Evolutionary conservation across 2,888 invertebrate species (phyloP).

Genomic region (Papilio elwesi): DNA sequence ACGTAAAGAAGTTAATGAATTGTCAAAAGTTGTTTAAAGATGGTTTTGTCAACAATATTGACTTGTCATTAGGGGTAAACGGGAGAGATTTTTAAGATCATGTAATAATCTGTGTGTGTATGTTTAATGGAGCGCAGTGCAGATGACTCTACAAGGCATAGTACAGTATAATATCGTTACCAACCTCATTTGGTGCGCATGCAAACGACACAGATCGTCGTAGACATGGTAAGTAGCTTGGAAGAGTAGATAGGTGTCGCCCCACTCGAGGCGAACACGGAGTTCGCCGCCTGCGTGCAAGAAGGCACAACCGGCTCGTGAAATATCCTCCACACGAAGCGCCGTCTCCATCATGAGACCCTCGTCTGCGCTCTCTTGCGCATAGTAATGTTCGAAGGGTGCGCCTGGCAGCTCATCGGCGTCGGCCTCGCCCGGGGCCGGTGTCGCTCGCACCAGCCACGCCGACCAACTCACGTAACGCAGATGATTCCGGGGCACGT

Average conservation of each 20-base stretch:
- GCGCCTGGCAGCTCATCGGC: slow-evolving; percentile 88
- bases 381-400: slow-evolving; percentile 91
- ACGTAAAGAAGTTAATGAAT: too few relatives aligned
- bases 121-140: neutral
- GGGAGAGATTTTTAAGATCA: too few relatives aligned
- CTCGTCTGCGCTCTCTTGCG: slow-evolving; percentile 90
- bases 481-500: slow-evolving; percentile 91
- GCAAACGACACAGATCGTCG: slow-evolving; percentile 91
- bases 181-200: slow-evolving; percentile 93
- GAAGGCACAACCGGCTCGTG: slow-evolving; percentile 88
- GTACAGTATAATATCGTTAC: slow-evolving; percentile 32
- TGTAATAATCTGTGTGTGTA: too few relatives aligned
- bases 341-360: slow-evolving; percentile 93
- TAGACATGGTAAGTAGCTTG: slow-evolving; percentile 93
- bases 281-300: slow-evolving; percentile 89
- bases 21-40: too few relatives aligned
- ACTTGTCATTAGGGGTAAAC: too few relatives aligned
- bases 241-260: slow-evolving; percentile 91
- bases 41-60: too few relatives aligned
- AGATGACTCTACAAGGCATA: neutral
- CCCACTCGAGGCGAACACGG: slow-evolving; percentile 92
- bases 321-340: slow-evolving; percentile 88
- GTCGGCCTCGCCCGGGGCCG: slow-evolving; percentile 85
- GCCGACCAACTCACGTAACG: slow-evolving; percentile 89
- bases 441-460: slow-evolving; percentile 82